phyloP scores from a whole-genome alignment of 2,113 vertebrate species.

The Gobio gobio region DNA sequence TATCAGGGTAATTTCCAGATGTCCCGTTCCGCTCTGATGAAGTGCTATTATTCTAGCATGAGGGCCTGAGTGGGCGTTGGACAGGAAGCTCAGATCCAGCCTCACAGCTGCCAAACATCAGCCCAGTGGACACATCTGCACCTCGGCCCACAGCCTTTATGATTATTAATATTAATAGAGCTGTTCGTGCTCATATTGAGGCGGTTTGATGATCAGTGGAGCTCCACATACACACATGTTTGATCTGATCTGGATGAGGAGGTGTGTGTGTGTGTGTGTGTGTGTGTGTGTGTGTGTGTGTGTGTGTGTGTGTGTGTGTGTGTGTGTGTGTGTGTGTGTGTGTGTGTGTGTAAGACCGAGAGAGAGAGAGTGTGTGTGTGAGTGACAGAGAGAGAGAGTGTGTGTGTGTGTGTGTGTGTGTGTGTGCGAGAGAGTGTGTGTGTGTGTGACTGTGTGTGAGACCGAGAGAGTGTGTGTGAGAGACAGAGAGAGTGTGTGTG shows the following conservation, averaged over 20 bases:
- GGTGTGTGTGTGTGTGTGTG: not conserved
- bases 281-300: not conserved
- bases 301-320: not conserved
- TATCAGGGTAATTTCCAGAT: slow-evolving; percentile 91
- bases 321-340: slow-evolving; percentile 8
- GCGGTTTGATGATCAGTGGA: too few relatives aligned
- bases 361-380: not conserved
- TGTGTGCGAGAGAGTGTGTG: not conserved
- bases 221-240: too few relatives aligned
- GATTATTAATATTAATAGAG: too few relatives aligned
- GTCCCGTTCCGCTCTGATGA: slow-evolving; percentile 81
- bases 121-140: not conserved
- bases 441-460: not conserved
- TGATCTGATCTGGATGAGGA: too few relatives aligned
- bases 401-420: not conserved
- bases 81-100: not conserved
- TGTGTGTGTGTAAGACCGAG: not conserved
- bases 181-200: too few relatives aligned
- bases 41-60: slow-evolving; percentile 69
- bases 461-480: not conserved
- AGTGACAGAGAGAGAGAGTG: too few relatives aligned
- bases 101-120: not conserved
- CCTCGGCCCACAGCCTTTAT: too few relatives aligned
- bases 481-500: not conserved
- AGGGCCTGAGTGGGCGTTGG: slow-evolving; percentile 1